Percentiles rank a stretch among this genome's conserved stretches.
These are phyloP conservation scores for Crotalus horridus DNA, from an alignment of 2,113 vertebrate genomes.

Conservation along the genomic window DNA sequence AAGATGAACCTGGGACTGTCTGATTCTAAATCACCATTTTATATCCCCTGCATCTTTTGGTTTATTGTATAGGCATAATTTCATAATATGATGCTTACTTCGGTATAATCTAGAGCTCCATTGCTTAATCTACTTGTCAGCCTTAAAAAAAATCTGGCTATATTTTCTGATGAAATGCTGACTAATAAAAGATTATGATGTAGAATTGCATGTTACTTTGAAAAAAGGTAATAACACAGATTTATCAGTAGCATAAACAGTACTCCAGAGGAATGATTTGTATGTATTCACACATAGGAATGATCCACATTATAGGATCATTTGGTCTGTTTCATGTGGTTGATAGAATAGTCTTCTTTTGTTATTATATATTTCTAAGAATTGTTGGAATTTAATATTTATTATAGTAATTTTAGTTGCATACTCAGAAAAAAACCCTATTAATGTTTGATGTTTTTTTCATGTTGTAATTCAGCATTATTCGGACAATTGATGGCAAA, in stretches of 20 bases:
- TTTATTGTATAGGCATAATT: neutral
- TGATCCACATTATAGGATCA: neutral
- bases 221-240: neutral
- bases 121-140: neutral
- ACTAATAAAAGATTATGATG: neutral
- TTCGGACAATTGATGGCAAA: slow-evolving; percentile 90
- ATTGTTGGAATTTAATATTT: neutral
- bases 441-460: slow-evolving; percentile 21
- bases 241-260: neutral
- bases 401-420: neutral
- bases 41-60: neutral
- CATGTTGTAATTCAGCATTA: slow-evolving; percentile 76
- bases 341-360: neutral
- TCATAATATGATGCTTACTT: neutral
- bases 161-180: neutral
- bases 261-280: neutral
- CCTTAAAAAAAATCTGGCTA: neutral
- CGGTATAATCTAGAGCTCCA: neutral
- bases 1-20: neutral
- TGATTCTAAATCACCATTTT: neutral
- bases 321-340: neutral
- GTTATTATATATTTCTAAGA: neutral
- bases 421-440: neutral
- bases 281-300: neutral
- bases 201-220: neutral